These are phyloP conservation scores for Chydorus sphaericus DNA, from an alignment of 2,888 invertebrate genomes.

Conservation along the genomic window DNA sequence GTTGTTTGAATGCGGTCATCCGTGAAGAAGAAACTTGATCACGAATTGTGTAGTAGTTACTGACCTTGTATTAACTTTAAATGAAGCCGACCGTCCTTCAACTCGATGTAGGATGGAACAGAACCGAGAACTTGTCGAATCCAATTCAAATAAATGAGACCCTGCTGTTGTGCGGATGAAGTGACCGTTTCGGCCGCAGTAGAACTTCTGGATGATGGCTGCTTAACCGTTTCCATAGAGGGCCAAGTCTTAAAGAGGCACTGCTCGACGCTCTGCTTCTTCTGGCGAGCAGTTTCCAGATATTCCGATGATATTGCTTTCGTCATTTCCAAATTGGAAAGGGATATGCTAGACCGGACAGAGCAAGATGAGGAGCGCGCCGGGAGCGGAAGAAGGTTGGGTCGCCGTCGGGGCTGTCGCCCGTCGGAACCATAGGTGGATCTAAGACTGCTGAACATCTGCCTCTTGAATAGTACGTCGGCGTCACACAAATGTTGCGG, in stretches of 20 bases:
- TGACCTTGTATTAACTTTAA: slow-evolving; percentile 13
- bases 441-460: not conserved
- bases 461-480: not conserved
- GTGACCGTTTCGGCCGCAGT: not conserved
- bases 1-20: not conserved
- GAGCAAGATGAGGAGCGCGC: not conserved
- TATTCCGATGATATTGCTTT: not conserved
- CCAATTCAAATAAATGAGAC: slow-evolving; percentile 9
- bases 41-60: not conserved
- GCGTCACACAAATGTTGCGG: not conserved
- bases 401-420: not conserved
- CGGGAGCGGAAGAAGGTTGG: too few relatives aligned
- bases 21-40: not conserved
- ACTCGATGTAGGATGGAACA: slow-evolving; percentile 12
- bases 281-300: not conserved
- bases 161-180: not conserved
- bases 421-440: not conserved
- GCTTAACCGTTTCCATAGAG: not conserved
- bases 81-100: slow-evolving; percentile 10
- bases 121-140: slow-evolving; percentile 3
- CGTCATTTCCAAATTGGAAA: not conserved
- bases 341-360: not conserved
- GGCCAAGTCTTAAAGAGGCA: not conserved
- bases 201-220: not conserved
- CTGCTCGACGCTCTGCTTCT: slow-evolving; percentile 9